A percentile compares a stretch with the other conserved stretches of the same genome.
Conservation (phyloP, 2,888 invertebrate genomes). For the Clepsis dumicolana region DNA sequence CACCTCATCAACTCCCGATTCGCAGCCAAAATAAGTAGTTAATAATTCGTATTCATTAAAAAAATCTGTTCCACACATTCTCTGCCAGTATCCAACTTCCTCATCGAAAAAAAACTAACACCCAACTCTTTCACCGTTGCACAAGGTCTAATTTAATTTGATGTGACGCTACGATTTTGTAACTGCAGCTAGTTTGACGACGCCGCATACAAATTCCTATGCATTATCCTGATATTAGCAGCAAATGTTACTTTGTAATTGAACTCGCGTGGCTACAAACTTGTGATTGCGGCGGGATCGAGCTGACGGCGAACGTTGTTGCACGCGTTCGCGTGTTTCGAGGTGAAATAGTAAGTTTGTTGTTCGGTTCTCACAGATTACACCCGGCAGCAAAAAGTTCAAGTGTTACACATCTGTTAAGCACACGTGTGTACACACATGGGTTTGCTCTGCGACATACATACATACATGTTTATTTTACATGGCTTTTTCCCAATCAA, state of each 20-base stretch:
- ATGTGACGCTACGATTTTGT: background rate
- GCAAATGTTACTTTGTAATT: conserved; percentile 24
- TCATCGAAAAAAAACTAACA: background rate
- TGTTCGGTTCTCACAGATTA: conserved; percentile 37
- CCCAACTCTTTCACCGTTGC: conserved; percentile 1
- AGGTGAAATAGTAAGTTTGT: conserved; percentile 23
- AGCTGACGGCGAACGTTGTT: background rate
- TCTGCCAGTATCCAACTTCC: conserved; percentile 10
- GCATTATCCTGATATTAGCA: background rate
- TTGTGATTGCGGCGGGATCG: conserved; percentile 1
- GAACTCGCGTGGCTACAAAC: conserved; percentile 4
- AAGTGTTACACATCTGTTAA: conserved; percentile 35
- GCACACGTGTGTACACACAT: conserved; percentile 37
- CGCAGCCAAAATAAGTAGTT: background rate
- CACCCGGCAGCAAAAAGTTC: conserved; percentile 33
- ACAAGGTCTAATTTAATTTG: conserved; percentile 1
- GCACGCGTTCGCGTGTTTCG: background rate
- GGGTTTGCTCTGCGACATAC: background rate
- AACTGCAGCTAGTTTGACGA: background rate
- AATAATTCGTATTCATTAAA: conserved; percentile 11
- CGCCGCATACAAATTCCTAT: background rate
- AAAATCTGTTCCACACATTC: conserved; percentile 8
- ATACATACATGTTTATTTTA: conserved; percentile 4
- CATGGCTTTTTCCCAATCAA: background rate
- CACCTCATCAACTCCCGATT: conserved; percentile 2